A percentile compares a stretch with the other conserved stretches of the same genome.
Conservation (phyloP, 2,113 vertebrate genomes). For the Podarcis muralis region DNA sequence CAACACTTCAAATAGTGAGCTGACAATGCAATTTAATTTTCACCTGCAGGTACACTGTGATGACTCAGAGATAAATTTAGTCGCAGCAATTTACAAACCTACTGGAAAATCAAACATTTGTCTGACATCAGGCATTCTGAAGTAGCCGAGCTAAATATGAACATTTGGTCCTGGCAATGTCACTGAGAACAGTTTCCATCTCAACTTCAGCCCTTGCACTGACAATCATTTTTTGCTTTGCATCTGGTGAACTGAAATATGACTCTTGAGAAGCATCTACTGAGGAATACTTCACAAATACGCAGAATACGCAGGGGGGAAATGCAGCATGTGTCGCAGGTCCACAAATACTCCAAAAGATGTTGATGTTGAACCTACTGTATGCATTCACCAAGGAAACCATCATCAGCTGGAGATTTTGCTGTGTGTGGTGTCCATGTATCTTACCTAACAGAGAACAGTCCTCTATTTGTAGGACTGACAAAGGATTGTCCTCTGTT, state of each 20-base stretch:
- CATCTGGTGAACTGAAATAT: constrained; percentile 3
- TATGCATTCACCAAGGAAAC: neutral
- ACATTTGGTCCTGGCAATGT: constrained; percentile 29
- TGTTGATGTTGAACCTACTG: neutral
- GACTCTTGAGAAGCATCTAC: neutral
- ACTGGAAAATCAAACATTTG: constrained; percentile 57
- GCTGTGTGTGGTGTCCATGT: neutral
- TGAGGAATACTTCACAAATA: neutral
- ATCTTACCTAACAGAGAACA: neutral
- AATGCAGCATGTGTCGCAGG: too few species aligned
- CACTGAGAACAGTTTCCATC: neutral
- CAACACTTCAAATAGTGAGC: constrained; percentile 63
- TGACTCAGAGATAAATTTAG: constrained; percentile 72
- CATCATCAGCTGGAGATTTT: neutral
- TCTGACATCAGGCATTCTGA: constrained; percentile 58
- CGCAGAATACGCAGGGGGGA: too few species aligned
- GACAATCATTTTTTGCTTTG: constrained; percentile 47
- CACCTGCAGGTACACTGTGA: constrained; percentile 50
- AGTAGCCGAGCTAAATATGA: constrained; percentile 66
- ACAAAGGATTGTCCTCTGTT: too few species aligned
- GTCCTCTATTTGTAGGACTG: neutral
- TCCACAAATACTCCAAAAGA: neutral
- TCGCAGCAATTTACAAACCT: constrained; percentile 58
- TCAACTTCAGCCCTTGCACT: constrained; percentile 48
- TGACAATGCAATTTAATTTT: constrained; percentile 69